Conservation (phyloP, 2,888 invertebrate species). For the Operophtera brumata region DNA sequence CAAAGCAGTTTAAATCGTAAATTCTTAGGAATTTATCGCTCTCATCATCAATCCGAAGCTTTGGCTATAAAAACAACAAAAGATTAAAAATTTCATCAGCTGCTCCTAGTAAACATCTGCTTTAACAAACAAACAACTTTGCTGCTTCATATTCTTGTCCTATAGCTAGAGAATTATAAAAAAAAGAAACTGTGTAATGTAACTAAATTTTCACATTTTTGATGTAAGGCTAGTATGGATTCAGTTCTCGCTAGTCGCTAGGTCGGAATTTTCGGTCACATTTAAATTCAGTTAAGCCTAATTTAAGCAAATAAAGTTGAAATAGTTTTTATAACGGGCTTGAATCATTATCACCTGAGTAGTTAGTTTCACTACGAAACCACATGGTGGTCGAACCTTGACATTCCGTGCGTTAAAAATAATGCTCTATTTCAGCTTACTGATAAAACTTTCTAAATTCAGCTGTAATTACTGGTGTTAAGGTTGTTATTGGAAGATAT, state of each 20-base stretch:
- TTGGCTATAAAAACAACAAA: slow-evolving; percentile 15
- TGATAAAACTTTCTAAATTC: slow-evolving; percentile 44
- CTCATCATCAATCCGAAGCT: not conserved
- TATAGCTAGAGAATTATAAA: not conserved
- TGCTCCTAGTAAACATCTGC: slow-evolving; percentile 40
- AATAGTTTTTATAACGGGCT: slow-evolving; percentile 31
- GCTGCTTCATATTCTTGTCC: not conserved
- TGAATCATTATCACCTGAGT: slow-evolving; percentile 61
- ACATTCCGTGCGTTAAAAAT: slow-evolving; percentile 78
- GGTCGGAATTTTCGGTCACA: not conserved
- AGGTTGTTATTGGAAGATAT: slow-evolving; percentile 43
- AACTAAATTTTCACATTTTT: no score
- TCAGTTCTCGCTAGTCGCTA: no score
- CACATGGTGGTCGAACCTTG: slow-evolving; percentile 75
- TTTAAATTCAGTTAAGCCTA: not conserved
- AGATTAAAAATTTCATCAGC: slow-evolving; percentile 31
- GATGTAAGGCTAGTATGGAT: no score
- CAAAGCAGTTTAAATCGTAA: not conserved
- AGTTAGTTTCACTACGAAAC: slow-evolving; percentile 59
- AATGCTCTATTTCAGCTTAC: slow-evolving; percentile 70
- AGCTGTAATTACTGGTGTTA: slow-evolving; percentile 45
- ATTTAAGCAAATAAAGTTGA: not conserved
- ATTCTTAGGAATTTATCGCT: not conserved
- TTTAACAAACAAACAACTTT: slow-evolving; percentile 29
- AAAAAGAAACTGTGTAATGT: no score